phyloP scores from a whole-genome alignment of 2,113 vertebrate genomes.

The Carollia perspicillata region DNA sequence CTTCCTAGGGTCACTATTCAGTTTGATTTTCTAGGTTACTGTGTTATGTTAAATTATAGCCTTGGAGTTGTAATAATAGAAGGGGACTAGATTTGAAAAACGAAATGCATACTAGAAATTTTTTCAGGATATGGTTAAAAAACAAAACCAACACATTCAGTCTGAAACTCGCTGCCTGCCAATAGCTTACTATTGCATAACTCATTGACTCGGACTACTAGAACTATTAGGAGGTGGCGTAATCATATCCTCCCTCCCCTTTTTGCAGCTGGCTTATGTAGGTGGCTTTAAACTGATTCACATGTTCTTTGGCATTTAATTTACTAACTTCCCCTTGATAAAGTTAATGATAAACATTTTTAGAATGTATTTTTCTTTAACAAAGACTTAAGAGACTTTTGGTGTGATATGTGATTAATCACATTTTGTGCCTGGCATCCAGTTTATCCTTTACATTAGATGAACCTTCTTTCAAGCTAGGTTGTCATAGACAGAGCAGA shows the following conservation, averaged over 20 bases:
- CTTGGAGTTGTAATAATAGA: neutral
- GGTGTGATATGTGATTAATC: slow-evolving; percentile 58
- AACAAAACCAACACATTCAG: neutral
- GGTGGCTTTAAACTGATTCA: slow-evolving; percentile 5
- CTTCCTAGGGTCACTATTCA: slow-evolving; percentile 7
- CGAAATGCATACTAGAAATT: neutral
- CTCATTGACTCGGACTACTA: slow-evolving; percentile 31
- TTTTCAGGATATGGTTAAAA: neutral
- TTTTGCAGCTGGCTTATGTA: neutral
- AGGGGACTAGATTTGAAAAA: slow-evolving; percentile 3
- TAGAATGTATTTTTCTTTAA: slow-evolving; percentile 67
- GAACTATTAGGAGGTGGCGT: neutral
- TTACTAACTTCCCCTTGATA: slow-evolving; percentile 55
- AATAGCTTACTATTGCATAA: slow-evolving; percentile 14
- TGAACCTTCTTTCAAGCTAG: slow-evolving; percentile 67
- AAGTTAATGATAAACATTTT: slow-evolving; percentile 55
- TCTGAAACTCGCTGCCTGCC: slow-evolving; percentile 1
- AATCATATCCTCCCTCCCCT: neutral
- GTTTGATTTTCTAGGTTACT: slow-evolving; percentile 49
- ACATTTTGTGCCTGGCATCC: slow-evolving; percentile 64
- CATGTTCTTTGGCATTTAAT: slow-evolving; percentile 67
- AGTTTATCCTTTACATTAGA: slow-evolving; percentile 66
- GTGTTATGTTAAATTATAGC: slow-evolving; percentile 25
- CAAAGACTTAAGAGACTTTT: slow-evolving; percentile 63
- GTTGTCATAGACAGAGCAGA: slow-evolving; percentile 66